Percentiles rank a stretch among this genome's conserved stretches.
Evolutionary conservation across 2,113 vertebrate species (phyloP).

Genomic region (Nannospalax galili): DNA sequence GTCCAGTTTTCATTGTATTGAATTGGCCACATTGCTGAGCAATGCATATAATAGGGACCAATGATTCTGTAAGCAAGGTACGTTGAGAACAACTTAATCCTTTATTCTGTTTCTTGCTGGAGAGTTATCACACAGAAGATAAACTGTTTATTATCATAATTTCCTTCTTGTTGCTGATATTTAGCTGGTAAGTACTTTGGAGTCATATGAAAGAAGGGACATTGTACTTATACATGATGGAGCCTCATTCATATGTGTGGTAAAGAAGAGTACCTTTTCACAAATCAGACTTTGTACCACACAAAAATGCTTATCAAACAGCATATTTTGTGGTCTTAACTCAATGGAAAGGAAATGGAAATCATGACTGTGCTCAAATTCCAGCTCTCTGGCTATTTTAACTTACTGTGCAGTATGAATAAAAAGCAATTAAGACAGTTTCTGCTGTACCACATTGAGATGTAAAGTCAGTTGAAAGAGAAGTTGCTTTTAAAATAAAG

Average conservation of each 20-base stretch:
- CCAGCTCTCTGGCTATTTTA: neutral
- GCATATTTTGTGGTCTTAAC: neutral
- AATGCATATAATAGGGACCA: neutral
- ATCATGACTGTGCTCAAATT: neutral
- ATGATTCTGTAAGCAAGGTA: neutral
- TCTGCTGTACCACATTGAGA: neutral
- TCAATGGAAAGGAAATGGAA: neutral
- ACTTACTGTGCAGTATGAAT: neutral
- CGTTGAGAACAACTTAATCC: neutral
- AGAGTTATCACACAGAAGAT: neutral
- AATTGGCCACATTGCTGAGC: neutral
- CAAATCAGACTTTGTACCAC: neutral
- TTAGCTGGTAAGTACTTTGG: neutral
- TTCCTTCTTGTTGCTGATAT: neutral
- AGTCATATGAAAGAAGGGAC: neutral
- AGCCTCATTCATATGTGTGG: neutral
- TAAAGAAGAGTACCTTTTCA: neutral
- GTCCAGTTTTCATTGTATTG: conserved; percentile 5
- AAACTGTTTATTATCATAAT: neutral
- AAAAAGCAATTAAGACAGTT: neutral
- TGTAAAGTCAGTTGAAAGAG: neutral
- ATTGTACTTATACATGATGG: neutral
- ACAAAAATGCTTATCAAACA: neutral
- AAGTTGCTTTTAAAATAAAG: conserved; percentile 2
- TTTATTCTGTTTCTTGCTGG: neutral